phyloP scores from a whole-genome alignment of 2,113 vertebrate genomes.

The Oostethus manadensis region DNA sequence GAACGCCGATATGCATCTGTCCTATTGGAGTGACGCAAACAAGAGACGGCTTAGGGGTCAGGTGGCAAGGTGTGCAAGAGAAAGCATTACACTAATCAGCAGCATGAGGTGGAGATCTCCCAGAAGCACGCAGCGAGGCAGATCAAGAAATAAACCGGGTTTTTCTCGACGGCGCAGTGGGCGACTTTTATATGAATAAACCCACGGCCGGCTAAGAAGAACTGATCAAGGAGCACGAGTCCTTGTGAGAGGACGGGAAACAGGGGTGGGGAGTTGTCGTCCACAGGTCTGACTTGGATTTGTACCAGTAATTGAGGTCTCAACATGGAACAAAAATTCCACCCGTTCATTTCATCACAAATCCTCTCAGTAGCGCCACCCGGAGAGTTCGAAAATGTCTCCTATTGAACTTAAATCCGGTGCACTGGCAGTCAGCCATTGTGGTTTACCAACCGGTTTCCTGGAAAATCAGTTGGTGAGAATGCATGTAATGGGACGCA shows the following conservation, averaged over 20 bases:
- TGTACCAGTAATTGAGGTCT: too few relatives aligned
- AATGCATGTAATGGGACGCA: too few relatives aligned
- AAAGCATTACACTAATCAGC: conserved; percentile 64
- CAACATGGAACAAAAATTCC: too few relatives aligned
- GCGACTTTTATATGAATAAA: conserved; percentile 18
- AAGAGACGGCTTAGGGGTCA: conserved; percentile 50
- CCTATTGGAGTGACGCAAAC: conserved; percentile 44
- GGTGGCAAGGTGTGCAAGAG: conserved; percentile 34
- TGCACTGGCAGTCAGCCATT: too few relatives aligned
- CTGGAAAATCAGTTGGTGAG: too few relatives aligned
- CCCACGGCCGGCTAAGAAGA: conserved; percentile 51
- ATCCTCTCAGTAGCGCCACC: too few relatives aligned
- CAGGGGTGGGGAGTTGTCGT: background rate
- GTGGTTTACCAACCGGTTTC: too few relatives aligned
- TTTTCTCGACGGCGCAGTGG: conserved; percentile 65
- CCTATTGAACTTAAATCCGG: too few relatives aligned
- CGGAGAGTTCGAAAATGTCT: too few relatives aligned
- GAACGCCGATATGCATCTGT: conserved; percentile 47
- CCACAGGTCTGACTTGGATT: too few relatives aligned
- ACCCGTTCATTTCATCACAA: too few relatives aligned
- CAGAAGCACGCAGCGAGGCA: conserved; percentile 48
- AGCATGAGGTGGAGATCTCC: conserved; percentile 42
- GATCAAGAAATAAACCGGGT: conserved; percentile 58
- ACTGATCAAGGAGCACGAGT: conserved; percentile 59
- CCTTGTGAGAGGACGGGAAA: conserved; percentile 28